Conservation (phyloP, 2,888 invertebrate genomes). For the Diogma glabrata region DNA sequence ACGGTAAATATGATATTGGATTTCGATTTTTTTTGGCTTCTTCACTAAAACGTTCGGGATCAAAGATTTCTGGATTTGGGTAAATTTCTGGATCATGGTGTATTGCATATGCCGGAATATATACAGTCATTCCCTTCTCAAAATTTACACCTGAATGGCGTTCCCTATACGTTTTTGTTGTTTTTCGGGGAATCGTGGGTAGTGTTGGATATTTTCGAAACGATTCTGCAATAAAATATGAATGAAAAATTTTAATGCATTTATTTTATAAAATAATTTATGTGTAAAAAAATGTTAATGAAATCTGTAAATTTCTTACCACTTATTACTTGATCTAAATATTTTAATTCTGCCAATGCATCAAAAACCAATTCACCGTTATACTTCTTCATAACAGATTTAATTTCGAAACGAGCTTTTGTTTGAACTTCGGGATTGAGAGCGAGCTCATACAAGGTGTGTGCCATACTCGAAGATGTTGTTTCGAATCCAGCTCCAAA, state of each 20-base stretch:
- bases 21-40: neutral
- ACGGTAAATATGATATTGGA: conserved; percentile 13
- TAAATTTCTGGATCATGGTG: conserved; percentile 37
- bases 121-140: conserved; percentile 23
- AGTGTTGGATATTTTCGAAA: conserved; percentile 38
- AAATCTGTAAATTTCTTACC: too few relatives aligned
- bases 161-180: conserved; percentile 29
- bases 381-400: conserved; percentile 25
- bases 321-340: conserved; percentile 33
- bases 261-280: too few relatives aligned
- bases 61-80: conserved; percentile 35
- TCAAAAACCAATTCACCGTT: conserved; percentile 33
- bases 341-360: conserved; percentile 31
- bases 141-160: conserved; percentile 24
- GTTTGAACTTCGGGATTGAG: conserved; percentile 32
- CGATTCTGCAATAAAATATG: conserved; percentile 35
- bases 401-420: conserved; percentile 27
- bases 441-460: conserved; percentile 32
- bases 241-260: too few relatives aligned
- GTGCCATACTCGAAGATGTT: conserved; percentile 34
- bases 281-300: too few relatives aligned
- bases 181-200: conserved; percentile 28
- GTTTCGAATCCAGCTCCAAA: conserved; percentile 39
- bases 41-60: conserved; percentile 36
- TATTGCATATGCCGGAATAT: conserved; percentile 29